Base-by-base conservation (phyloP, 2,113 vertebrate genomes). In the Rhadina sibilatrix region DNA sequence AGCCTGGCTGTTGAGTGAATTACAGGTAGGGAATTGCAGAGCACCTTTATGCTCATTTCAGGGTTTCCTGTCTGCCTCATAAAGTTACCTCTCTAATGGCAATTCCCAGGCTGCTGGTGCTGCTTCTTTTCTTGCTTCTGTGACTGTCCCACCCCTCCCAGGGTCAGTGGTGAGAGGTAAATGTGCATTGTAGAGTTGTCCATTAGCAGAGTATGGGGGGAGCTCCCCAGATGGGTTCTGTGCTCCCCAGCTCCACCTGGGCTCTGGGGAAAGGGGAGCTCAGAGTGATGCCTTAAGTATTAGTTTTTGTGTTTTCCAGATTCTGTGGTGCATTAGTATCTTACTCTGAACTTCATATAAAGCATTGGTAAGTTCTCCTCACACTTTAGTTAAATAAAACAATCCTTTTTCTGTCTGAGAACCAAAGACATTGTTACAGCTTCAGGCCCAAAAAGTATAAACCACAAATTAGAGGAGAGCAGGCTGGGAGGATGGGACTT, bases 221-320 rank as follows among this genome's bases (percentile, higher is more conserved):
- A 49, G 9, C 4, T 76, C 56, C 5, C 4, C 1, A 0, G 1
- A 0, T 4, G 5, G 7, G 4, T 2, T 22, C 3, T 0, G 1
- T 22, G 60, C 11, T 79, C 4, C 1, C 15, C 31, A 10, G 21
- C 9, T 25, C 27, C 4, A 9, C 24, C 5, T 22, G 42, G 35
- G 25, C 15, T 16, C 11, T 28, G 16, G 20, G 25, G 11, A 35
- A 64, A 33, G 9, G 18, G 11, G 2, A 33, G 6, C 7, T 28
- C 1, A 0, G 0, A 17, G 24, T 22, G 5, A 30, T 47, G 11
- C 42, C 18, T 18, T 5, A 5, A 23, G 14, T 18, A 46, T 23
- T 30, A 18, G 19, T 2, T 59, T 23, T 37, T 5, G 2, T 22
- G 2, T 23, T 17, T 46, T 75, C 19, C 7, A 18, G 20, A 30